Percentiles rank a stretch among this genome's conserved stretches.
Conservation (phyloP, 2,797 vertebrate species). For the Kryptopterus vitreolus region DNA sequence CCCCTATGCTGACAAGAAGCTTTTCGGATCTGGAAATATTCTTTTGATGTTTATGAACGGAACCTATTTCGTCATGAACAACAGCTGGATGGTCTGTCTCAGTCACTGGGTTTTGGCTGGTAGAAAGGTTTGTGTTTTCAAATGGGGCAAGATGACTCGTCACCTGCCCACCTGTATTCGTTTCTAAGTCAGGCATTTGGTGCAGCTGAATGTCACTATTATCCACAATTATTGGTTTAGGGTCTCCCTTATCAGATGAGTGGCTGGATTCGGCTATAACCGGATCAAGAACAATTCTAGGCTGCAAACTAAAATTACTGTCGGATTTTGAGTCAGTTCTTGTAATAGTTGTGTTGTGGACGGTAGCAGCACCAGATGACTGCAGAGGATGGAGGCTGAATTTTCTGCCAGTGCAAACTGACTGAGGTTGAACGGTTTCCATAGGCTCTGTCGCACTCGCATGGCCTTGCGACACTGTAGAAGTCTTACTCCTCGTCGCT, state of each 20-base stretch:
- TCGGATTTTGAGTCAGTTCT: constrained; percentile 20
- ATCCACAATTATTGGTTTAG: constrained; percentile 16
- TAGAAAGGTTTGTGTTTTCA: constrained; percentile 11
- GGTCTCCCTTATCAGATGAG: constrained; percentile 9
- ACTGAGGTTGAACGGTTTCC: constrained; percentile 32
- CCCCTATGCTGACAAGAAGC: neutral
- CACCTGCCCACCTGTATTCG: neutral
- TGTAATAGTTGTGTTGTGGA: constrained; percentile 25
- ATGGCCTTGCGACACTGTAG: constrained; percentile 30
- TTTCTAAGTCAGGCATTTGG: constrained; percentile 24
- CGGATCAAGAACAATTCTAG: constrained; percentile 49
- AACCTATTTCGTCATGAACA: constrained; percentile 25
- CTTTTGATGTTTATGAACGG: constrained; percentile 1
- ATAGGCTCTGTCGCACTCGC: constrained; percentile 32
- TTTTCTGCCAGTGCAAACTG: constrained; percentile 39
- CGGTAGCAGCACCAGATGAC: constrained; percentile 17
- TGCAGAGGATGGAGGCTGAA: constrained; percentile 36
- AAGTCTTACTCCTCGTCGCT: constrained; percentile 30
- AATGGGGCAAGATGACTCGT: neutral
- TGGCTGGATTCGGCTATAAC: constrained; percentile 27
- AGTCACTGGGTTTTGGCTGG: constrained; percentile 5
- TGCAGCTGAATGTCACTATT: constrained; percentile 22
- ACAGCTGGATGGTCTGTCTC: constrained; percentile 25
- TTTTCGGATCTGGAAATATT: constrained; percentile 8
- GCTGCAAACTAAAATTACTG: constrained; percentile 44